Conservation (phyloP, 2,888 invertebrate species). For the Nemotelus nigrinus region DNA sequence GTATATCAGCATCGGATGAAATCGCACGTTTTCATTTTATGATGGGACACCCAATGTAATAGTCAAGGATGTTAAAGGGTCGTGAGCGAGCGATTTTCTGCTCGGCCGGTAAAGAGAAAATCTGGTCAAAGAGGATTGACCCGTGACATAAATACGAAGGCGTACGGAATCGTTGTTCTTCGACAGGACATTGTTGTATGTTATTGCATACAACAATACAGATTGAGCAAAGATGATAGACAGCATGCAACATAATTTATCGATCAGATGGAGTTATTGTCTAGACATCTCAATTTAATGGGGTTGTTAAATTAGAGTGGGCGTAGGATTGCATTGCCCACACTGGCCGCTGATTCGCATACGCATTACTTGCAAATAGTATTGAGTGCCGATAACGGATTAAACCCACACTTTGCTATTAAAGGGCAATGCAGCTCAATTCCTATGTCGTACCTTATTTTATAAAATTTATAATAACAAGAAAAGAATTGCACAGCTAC, state of each 20-base stretch:
- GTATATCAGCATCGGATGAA: slow-evolving; percentile 45
- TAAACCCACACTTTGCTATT: too few species aligned
- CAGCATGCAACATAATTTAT: too few species aligned
- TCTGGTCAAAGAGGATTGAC: slow-evolving; percentile 38
- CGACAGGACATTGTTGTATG: slow-evolving; percentile 39
- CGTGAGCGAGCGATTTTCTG: neutral
- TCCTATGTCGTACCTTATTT: too few species aligned
- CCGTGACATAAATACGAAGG: slow-evolving; percentile 40
- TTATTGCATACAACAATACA: neutral
- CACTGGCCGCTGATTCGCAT: too few species aligned
- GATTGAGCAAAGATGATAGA: too few species aligned
- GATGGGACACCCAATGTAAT: slow-evolving; percentile 41
- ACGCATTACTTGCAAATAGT: too few species aligned
- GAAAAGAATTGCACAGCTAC: neutral
- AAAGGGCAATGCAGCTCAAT: too few species aligned
- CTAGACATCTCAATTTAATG: too few species aligned
- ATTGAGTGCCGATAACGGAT: too few species aligned
- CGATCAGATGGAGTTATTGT: too few species aligned
- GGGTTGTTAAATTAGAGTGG: too few species aligned
- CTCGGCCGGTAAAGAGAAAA: neutral
- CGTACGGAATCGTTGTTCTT: slow-evolving; percentile 39
- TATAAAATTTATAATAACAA: neutral
- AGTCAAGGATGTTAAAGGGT: slow-evolving; percentile 26
- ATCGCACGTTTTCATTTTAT: slow-evolving; percentile 48
- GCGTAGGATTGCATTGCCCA: too few species aligned